These are phyloP conservation scores for Pristionchus entomophagus DNA, from an alignment of 2,888 invertebrate genomes.

Conservation along the genomic window DNA sequence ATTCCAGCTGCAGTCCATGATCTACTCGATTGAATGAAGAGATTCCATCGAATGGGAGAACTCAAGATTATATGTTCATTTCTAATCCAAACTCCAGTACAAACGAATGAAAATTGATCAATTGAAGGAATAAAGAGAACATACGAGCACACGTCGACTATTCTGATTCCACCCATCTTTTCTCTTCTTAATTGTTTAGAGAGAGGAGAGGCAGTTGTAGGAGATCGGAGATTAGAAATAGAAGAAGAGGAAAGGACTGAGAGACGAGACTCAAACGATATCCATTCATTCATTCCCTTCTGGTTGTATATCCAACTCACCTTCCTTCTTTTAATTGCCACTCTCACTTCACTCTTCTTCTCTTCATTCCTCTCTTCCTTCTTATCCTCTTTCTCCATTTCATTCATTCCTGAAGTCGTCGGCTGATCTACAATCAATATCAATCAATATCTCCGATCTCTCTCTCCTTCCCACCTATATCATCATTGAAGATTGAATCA, in stretches of 20 bases:
- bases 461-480: background rate
- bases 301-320: no score
- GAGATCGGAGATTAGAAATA: conserved; percentile 16
- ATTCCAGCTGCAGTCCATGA: conserved; percentile 14
- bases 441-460: background rate
- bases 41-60: conserved; percentile 2
- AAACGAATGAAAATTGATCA: background rate
- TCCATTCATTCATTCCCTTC: background rate
- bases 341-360: background rate
- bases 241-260: conserved; percentile 22
- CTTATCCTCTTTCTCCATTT: background rate
- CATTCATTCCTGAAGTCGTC: background rate
- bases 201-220: conserved; percentile 26
- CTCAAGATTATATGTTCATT: background rate
- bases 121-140: background rate
- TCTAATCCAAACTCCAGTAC: background rate
- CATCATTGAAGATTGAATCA: conserved; percentile 11
- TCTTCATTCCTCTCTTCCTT: background rate
- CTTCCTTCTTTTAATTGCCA: conserved; percentile 17
- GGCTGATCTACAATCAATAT: background rate
- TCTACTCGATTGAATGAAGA: conserved; percentile 17
- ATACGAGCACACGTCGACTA: conserved; percentile 35
- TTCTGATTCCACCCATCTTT: background rate
- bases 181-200: conserved; percentile 36
- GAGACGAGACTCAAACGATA: background rate